Evolutionary conservation across 1,140 invertebrate species (phyloP).

Genomic region (Drosophila aff.): DNA sequence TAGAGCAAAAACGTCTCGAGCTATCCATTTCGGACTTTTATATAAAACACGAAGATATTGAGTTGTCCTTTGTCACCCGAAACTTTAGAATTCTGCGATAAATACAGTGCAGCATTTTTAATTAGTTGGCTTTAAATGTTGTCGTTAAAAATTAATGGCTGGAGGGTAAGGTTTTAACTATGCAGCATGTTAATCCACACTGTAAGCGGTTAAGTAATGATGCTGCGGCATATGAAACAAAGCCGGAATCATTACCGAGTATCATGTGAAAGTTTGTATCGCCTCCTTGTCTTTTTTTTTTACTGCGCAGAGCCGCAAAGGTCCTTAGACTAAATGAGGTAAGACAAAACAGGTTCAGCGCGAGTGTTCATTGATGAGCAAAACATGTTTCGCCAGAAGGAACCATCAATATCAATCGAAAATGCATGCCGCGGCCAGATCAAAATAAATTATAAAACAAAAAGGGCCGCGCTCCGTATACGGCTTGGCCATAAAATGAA

Average conservation of each 20-base stretch:
- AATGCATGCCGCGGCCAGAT: slow-evolving; percentile 56
- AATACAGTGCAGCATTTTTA: slow-evolving; percentile 6
- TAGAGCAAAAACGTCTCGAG: slow-evolving; percentile 12
- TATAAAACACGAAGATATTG: slow-evolving; percentile 29
- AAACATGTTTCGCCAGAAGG: slow-evolving; percentile 53
- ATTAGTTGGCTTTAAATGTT: slow-evolving; percentile 11
- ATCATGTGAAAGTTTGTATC: slow-evolving; percentile 44
- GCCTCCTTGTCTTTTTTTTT: slow-evolving; percentile 42
- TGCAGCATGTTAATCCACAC: slow-evolving; percentile 12
- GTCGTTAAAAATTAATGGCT: slow-evolving; percentile 26
- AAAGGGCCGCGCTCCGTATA: slow-evolving; percentile 45
- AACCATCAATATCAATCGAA: slow-evolving; percentile 62
- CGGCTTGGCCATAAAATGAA: slow-evolving; percentile 52
- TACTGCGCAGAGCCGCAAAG: slow-evolving; percentile 12
- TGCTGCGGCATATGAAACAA: slow-evolving; percentile 38
- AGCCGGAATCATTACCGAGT: slow-evolving; percentile 38
- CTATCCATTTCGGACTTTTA: slow-evolving; percentile 30
- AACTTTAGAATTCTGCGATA: slow-evolving; percentile 27
- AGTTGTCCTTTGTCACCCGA: slow-evolving; percentile 23
- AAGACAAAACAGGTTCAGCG: slow-evolving; percentile 41
- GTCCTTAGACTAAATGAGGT: slow-evolving; percentile 46
- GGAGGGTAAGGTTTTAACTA: slow-evolving; percentile 1
- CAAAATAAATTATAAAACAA: slow-evolving; percentile 63
- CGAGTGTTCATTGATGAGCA: slow-evolving; percentile 51
- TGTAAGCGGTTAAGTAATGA: slow-evolving; percentile 34